These are phyloP conservation scores for Pterocles gutturalis DNA, from an alignment of 2,113 vertebrate genomes.

Conservation along the genomic window DNA sequence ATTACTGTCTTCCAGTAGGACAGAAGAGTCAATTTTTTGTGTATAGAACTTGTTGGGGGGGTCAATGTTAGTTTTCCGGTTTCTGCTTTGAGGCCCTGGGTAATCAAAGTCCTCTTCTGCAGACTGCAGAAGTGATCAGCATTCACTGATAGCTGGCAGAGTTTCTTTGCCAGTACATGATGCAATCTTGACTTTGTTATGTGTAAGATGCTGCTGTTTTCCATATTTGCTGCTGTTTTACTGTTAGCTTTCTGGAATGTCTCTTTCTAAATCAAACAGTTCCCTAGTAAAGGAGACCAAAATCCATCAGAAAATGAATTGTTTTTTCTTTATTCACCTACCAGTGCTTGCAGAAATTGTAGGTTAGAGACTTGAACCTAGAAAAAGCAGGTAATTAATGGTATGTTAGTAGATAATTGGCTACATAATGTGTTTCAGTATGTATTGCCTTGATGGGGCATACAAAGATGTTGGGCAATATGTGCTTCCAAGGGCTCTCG, in stretches of 20 bases:
- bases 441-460: background rate
- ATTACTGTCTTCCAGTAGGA: background rate
- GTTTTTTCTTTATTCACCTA: background rate
- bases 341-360: background rate
- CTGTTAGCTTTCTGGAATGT: background rate
- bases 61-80: background rate
- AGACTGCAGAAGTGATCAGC: background rate
- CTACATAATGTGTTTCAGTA: accelerated
- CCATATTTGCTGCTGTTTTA: background rate
- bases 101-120: background rate
- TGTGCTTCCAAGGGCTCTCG: background rate
- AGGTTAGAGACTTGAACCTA: background rate
- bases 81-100: background rate
- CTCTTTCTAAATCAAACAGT: background rate
- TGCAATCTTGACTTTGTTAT: background rate
- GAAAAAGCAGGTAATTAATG: background rate
- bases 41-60: background rate
- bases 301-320: background rate
- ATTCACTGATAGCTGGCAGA: background rate
- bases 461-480: background rate
- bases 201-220: background rate
- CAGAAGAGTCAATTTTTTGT: background rate
- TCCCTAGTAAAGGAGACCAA: background rate
- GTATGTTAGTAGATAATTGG: background rate
- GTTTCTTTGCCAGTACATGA: background rate